Evolutionary conservation across 2,888 invertebrate species (phyloP).

Genomic region (Stenolophus ochropezus): DNA sequence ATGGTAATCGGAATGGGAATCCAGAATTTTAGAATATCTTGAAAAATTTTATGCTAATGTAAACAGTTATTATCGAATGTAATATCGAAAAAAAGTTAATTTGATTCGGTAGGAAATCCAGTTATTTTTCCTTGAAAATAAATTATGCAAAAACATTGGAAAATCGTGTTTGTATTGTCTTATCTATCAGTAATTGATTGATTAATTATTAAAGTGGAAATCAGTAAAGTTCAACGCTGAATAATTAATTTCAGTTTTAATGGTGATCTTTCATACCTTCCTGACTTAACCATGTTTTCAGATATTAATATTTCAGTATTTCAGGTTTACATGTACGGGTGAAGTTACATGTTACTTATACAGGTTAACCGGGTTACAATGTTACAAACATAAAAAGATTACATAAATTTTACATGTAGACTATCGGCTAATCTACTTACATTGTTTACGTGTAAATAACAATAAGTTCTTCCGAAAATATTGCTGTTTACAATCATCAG

Average conservation of each 20-base stretch:
- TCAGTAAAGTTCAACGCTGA: background rate
- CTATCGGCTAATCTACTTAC: background rate
- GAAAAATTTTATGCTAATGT: constrained; percentile 31
- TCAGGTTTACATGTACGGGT: background rate
- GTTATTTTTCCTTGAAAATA: constrained; percentile 42
- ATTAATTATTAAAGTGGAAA: constrained; percentile 13
- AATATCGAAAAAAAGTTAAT: constrained; percentile 32
- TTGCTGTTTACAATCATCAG: background rate
- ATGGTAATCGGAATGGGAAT: constrained; percentile 30
- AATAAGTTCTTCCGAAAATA: background rate
- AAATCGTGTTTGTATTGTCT: constrained; percentile 29
- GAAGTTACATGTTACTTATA: background rate
- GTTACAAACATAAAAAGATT: background rate
- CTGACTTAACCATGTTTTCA: background rate
- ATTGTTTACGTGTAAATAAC: background rate
- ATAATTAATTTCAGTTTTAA: background rate
- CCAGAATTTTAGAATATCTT: constrained; percentile 22
- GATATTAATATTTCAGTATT: background rate
- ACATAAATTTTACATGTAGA: background rate
- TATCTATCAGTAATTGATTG: constrained; percentile 17
- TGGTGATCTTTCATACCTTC: background rate
- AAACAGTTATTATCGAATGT: constrained; percentile 41
- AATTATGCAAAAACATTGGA: constrained; percentile 41
- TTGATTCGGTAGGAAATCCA: constrained; percentile 16
- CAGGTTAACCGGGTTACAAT: background rate